phyloP scores from a whole-genome alignment of 2,113 vertebrate genomes.

The Saguinus imperator region DNA sequence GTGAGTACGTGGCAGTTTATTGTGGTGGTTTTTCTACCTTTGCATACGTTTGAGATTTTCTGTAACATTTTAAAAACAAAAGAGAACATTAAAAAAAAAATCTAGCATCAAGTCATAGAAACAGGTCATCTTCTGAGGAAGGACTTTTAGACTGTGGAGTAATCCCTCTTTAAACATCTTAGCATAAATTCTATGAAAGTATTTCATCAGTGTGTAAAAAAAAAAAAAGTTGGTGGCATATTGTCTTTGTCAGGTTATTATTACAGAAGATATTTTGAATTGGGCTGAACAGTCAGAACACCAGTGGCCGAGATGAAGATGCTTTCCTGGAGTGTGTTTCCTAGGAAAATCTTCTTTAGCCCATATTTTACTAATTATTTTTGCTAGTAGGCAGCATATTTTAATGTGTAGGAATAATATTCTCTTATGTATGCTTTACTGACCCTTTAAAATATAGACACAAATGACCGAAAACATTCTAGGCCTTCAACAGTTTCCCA shows the following conservation, averaged over 20 bases:
- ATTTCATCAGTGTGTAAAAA: neutral
- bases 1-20: neutral
- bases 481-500: neutral
- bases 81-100: neutral
- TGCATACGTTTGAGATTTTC: neutral
- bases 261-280: conserved; percentile 23
- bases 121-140: neutral
- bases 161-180: neutral
- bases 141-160: neutral
- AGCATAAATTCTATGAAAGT: neutral
- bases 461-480: neutral
- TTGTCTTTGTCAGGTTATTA: neutral
- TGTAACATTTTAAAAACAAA: conserved; percentile 23
- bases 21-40: neutral
- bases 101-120: neutral
- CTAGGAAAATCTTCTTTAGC: neutral
- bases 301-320: neutral
- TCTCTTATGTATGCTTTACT: neutral
- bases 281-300: neutral
- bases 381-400: neutral
- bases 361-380: neutral
- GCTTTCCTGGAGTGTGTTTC: neutral
- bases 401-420: neutral
- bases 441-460: neutral
- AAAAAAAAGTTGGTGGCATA: neutral